Percentiles rank a stretch among this genome's conserved stretches.
Evolutionary conservation across 2,888 invertebrate species (phyloP).

Genomic region (Onchidella celtica): DNA sequence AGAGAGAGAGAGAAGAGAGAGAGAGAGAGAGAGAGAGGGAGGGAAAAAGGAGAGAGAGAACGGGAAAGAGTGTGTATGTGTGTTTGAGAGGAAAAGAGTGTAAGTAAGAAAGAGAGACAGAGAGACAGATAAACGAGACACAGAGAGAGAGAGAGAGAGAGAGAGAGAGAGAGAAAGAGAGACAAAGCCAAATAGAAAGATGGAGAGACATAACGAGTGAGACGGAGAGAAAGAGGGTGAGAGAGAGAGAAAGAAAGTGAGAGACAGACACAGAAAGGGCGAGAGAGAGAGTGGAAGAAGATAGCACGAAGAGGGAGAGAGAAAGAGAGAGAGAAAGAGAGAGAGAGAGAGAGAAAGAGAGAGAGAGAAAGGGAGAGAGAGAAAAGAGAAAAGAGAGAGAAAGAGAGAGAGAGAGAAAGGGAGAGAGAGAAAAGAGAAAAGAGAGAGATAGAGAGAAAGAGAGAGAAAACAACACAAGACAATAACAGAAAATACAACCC

Average conservation of each 20-base stretch:
- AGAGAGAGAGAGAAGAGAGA: too few species aligned
- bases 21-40: background rate
- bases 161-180: background rate
- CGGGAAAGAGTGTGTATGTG: too few species aligned
- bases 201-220: too few species aligned
- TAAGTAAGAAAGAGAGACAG: background rate
- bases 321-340: background rate
- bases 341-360: background rate
- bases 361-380: background rate
- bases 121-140: background rate
- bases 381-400: background rate
- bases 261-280: too few species aligned
- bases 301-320: background rate
- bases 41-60: too few species aligned
- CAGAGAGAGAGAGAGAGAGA: background rate
- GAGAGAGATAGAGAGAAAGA: too few species aligned
- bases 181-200: background rate
- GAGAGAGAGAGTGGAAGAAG: background rate
- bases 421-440: background rate
- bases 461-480: background rate
- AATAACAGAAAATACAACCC: background rate
- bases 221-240: too few species aligned
- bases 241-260: too few species aligned
- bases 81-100: too few species aligned
- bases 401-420: background rate